Base-by-base conservation (phyloP, 1,140 invertebrate species). In the Drosophila mauritiana region DNA sequence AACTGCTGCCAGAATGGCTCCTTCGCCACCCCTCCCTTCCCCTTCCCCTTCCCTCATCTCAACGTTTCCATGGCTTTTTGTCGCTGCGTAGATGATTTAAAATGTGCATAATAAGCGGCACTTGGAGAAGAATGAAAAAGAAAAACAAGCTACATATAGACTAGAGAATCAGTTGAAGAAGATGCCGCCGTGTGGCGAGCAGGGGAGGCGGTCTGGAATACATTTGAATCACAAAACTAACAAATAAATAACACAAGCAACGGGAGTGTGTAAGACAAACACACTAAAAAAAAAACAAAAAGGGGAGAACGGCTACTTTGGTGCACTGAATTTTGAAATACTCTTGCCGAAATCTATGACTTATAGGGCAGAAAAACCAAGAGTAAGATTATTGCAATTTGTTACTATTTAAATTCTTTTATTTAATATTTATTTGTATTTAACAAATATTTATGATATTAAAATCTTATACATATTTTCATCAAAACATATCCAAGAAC, bases 211-310 rank as follows among this genome's bases (percentile, higher is more conserved):
- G 31, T 53, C 42, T 57, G 51, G 83, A 82, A 88, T 86, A 86
- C 75, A 88, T 88, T 88, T 88, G 83, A 88, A 88, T 89, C 83
- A 62, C 84, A 88, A 88, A 88, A 88, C 83, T 88, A 88, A 89
- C 83, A 88, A 88, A 86, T 86, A 86, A 86, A 86, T 86, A 86
- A 86, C 82, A 82, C 79, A 77, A 69, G 73, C 74, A 76, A 88
- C 75, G 79, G 69, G 56, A 77, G 69, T 88, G 61, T 88, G 70
- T 79, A 86, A 82, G 82, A 82, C 82, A 86, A 82, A 86, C 80
- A 84, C 13, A 57, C 37, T 40, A 56, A 76, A 75, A 64, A 54
- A 22, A 22, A 22, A 52, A 15, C 8, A 45, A 46, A 27, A 45
- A 10, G 10, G 12, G 4, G n/a, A 39, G 7, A 25, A 20, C 11